A percentile compares a stretch with the other conserved stretches of the same genome.
These are phyloP conservation scores for Dasyurus viverrinus DNA, from an alignment of 2,113 vertebrate species.

Conservation along the genomic window DNA sequence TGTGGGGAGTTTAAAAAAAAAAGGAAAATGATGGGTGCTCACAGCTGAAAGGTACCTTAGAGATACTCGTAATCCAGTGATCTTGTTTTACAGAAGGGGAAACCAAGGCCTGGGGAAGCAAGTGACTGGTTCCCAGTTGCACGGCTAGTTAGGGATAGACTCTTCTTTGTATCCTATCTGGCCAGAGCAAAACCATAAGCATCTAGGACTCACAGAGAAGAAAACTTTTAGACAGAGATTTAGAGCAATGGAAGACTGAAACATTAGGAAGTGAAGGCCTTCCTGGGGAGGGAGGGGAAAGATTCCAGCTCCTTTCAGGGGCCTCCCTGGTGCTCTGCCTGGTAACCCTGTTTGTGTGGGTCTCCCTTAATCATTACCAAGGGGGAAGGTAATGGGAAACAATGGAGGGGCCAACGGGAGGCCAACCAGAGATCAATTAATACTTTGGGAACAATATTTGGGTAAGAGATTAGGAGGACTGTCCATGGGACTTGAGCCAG, in stretches of 20 bases:
- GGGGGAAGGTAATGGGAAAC: no score
- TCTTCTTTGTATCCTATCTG: not conserved
- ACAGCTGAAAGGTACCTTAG: not conserved
- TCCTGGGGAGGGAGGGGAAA: not conserved
- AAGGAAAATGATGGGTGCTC: not conserved
- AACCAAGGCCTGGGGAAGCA: not conserved
- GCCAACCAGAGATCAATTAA: not conserved
- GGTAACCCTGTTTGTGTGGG: no score
- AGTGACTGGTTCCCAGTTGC: not conserved
- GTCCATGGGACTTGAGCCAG: not conserved
- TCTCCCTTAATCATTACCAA: not conserved
- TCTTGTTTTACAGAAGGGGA: not conserved
- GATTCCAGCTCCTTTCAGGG: not conserved
- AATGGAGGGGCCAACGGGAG: no score
- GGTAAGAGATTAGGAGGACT: not conserved
- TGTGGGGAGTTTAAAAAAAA: not conserved
- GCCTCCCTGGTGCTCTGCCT: no score
- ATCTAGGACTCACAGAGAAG: not conserved
- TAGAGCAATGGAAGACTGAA: not conserved
- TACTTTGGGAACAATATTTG: not conserved
- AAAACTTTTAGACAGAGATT: not conserved
- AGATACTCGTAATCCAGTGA: not conserved
- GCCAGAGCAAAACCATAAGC: not conserved
- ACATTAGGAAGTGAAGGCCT: not conserved
- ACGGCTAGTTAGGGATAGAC: not conserved